Evolutionary conservation across 1,140 invertebrate genomes (phyloP).

Genomic region (Lethrus apterus): DNA sequence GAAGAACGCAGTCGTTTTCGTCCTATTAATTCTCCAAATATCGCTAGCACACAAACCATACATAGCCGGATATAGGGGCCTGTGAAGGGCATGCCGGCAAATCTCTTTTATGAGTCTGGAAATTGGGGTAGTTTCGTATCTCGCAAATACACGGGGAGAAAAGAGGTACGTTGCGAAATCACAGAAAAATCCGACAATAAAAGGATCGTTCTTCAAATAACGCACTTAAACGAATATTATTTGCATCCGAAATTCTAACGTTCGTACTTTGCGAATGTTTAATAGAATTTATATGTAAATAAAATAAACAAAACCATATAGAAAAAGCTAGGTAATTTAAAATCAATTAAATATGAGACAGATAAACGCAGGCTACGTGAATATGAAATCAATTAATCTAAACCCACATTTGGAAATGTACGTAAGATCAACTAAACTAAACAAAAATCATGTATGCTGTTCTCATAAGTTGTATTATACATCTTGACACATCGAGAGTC

Average conservation of each 20-base stretch:
- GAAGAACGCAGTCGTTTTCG: too few species aligned
- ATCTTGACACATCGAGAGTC: too few species aligned
- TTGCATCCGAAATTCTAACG: constrained; percentile 26
- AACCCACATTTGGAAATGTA: too few species aligned
- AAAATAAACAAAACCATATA: too few species aligned
- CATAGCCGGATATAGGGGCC: constrained; percentile 10
- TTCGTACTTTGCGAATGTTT: constrained; percentile 16
- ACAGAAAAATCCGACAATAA: constrained; percentile 24
- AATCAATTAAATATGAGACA: too few species aligned
- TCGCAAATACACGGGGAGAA: constrained; percentile 17
- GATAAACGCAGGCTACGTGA: too few species aligned
- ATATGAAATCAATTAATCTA: too few species aligned
- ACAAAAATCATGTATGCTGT: too few species aligned
- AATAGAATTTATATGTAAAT: too few species aligned
- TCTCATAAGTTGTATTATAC: too few species aligned
- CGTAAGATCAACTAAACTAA: too few species aligned
- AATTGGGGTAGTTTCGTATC: constrained; percentile 23
- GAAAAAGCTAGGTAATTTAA: too few species aligned
- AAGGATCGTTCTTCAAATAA: constrained; percentile 21
- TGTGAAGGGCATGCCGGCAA: constrained; percentile 19
- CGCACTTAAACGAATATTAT: constrained; percentile 26
- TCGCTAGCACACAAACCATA: constrained; percentile 11
- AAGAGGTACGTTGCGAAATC: constrained; percentile 23
- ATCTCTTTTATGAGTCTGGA: constrained; percentile 28
- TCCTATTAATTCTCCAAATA: constrained; percentile 12